phyloP scores from a whole-genome alignment of 2,797 vertebrate genomes.

The Heterohyrax brucei region DNA sequence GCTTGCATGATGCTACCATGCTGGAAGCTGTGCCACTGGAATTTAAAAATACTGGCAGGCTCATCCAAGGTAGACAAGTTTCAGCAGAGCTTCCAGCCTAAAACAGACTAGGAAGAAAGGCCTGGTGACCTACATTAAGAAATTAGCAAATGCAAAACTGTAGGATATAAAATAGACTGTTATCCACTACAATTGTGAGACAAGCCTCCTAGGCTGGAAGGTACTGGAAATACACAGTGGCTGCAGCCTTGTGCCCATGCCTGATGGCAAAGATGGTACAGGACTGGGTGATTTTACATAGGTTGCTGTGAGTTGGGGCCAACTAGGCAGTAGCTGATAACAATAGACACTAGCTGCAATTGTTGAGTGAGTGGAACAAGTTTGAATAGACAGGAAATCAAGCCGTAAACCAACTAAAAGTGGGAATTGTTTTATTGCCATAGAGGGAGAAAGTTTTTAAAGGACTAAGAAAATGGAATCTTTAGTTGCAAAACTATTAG shows the following conservation, averaged over 20 bases:
- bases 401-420: conserved; percentile 10
- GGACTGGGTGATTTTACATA: neutral
- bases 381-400: neutral
- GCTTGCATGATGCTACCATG: neutral
- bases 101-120: neutral
- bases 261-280: neutral
- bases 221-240: neutral
- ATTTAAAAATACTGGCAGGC: neutral
- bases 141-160: neutral
- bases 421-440: neutral
- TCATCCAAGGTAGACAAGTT: neutral
- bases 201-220: neutral
- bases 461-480: conserved; percentile 14
- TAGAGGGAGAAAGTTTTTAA: conserved; percentile 29
- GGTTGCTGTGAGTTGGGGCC: too few species aligned
- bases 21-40: neutral
- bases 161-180: neutral
- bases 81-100: neutral
- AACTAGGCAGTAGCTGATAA: too few species aligned
- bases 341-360: neutral
- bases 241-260: neutral
- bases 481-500: conserved; percentile 28
- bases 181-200: neutral
- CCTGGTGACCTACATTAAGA: neutral
- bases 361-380: neutral